phyloP scores from a whole-genome alignment of 2,797 vertebrate genomes.

The Artibeus lituratus region DNA sequence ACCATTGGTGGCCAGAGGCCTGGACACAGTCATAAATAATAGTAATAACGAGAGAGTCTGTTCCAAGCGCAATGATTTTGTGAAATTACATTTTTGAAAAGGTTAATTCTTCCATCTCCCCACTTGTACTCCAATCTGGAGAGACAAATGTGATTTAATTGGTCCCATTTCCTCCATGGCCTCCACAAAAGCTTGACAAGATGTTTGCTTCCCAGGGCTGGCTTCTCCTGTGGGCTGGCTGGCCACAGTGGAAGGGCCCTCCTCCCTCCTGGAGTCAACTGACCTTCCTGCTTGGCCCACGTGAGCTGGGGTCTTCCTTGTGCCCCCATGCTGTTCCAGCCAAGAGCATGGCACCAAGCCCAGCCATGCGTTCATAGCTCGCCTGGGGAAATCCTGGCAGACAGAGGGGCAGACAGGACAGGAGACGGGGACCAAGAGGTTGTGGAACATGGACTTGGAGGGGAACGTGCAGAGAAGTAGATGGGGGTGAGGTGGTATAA shows the following conservation, averaged over 20 bases:
- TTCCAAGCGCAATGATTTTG: constrained; percentile 66
- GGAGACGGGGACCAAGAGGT: not conserved
- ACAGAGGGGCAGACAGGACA: rapidly evolving
- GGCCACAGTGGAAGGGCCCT: not conserved
- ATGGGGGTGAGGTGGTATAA: too few relatives aligned
- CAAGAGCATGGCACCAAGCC: rapidly evolving
- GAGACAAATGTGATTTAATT: constrained; percentile 65
- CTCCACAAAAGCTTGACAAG: not conserved
- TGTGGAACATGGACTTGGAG: not conserved
- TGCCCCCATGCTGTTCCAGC: rapidly evolving
- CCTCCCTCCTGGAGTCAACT: not conserved
- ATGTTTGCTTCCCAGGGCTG: not conserved
- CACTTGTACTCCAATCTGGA: constrained; percentile 66
- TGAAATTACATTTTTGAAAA: constrained; percentile 66
- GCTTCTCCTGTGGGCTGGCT: not conserved
- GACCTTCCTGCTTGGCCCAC: rapidly evolving
- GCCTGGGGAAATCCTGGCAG: not conserved
- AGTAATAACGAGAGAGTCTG: constrained; percentile 68
- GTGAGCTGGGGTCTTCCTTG: rapidly evolving
- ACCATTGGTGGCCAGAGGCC: not conserved
- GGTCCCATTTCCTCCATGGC: constrained; percentile 27
- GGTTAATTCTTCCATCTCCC: constrained; percentile 70
- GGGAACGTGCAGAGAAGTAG: not conserved
- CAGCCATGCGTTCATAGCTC: too few relatives aligned
- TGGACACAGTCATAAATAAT: constrained; percentile 60